Evolutionary conservation across 2,888 invertebrate genomes (phyloP).

Genomic region (Psococerastis gibbosa): DNA sequence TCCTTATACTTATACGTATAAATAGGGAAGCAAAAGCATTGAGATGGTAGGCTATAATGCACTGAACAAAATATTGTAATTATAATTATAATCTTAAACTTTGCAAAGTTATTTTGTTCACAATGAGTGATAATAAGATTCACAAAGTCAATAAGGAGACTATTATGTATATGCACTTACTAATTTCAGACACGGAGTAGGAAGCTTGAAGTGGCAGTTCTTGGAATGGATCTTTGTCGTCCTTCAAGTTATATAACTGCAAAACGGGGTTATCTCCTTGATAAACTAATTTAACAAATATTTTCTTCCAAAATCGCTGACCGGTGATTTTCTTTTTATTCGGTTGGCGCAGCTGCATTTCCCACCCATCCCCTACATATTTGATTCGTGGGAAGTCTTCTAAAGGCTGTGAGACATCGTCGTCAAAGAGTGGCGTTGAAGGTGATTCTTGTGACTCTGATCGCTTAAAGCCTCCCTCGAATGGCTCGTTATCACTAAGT

Average conservation of each 20-base stretch:
- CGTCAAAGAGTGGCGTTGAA: conserved; percentile 85
- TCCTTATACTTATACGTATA: too few relatives aligned
- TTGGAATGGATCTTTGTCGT: conserved; percentile 84
- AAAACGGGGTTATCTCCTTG: conserved; percentile 71
- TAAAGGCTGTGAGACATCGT: conserved; percentile 78
- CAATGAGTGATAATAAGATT: too few relatives aligned
- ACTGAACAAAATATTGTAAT: conserved; percentile 6
- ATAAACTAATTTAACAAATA: conserved; percentile 60
- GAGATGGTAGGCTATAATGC: background rate
- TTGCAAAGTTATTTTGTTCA: background rate
- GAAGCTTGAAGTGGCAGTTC: conserved; percentile 87
- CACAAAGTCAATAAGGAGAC: too few relatives aligned
- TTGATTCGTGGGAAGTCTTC: conserved; percentile 73
- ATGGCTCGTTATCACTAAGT: conserved; percentile 4
- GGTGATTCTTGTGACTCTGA: conserved; percentile 56
- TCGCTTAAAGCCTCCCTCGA: conserved; percentile 18
- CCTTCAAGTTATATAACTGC: conserved; percentile 62
- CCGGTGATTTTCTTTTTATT: conserved; percentile 93
- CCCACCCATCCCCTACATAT: conserved; percentile 77
- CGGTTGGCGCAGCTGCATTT: conserved; percentile 87
- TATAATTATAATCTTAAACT: too few relatives aligned
- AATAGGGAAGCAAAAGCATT: too few relatives aligned
- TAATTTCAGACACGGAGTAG: conserved; percentile 83
- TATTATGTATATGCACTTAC: too few relatives aligned
- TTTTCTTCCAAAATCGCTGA: conserved; percentile 93